These are phyloP conservation scores for Caenorhabditis macrosperma DNA, from an alignment of 2,888 invertebrate genomes.

Conservation along the genomic window DNA sequence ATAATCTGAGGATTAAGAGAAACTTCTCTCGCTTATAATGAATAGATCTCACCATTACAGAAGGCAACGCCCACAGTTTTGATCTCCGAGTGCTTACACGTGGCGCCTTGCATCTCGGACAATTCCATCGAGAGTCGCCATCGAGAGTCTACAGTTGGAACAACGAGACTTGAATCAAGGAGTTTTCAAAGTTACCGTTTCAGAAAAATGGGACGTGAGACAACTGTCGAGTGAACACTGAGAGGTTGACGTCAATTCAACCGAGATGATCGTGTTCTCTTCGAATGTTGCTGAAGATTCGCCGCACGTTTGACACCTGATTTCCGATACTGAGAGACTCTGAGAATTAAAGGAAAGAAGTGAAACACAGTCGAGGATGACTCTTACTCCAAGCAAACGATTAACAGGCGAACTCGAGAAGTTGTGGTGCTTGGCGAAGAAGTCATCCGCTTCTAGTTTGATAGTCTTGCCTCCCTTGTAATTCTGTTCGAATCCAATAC, in stretches of 20 bases:
- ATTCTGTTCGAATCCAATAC: slow-evolving; percentile 72
- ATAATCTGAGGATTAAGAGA: slow-evolving; percentile 73
- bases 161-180: not conserved
- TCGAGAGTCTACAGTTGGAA: slow-evolving; percentile 68
- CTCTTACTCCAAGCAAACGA: slow-evolving; percentile 72
- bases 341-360: slow-evolving; percentile 44
- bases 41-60: slow-evolving; percentile 62
- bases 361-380: not conserved
- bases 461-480: slow-evolving; percentile 72
- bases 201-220: slow-evolving; percentile 60
- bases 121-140: slow-evolving; percentile 75
- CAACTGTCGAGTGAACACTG: slow-evolving; percentile 57
- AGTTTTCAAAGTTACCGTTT: slow-evolving; percentile 40
- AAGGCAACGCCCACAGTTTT: slow-evolving; percentile 73
- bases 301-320: slow-evolving; percentile 68
- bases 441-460: slow-evolving; percentile 67
- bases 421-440: slow-evolving; percentile 46
- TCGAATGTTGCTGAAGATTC: slow-evolving; percentile 75
- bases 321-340: slow-evolving; percentile 71
- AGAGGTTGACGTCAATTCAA: slow-evolving; percentile 44
- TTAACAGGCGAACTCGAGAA: slow-evolving; percentile 75
- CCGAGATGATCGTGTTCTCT: slow-evolving; percentile 59
- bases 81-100: slow-evolving; percentile 64
- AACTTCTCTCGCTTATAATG: not conserved
- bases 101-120: slow-evolving; percentile 71